A percentile compares a stretch with the other conserved stretches of the same genome.
These are phyloP conservation scores for Gortyna flavago DNA, from an alignment of 2,888 invertebrate species.

Conservation along the genomic window DNA sequence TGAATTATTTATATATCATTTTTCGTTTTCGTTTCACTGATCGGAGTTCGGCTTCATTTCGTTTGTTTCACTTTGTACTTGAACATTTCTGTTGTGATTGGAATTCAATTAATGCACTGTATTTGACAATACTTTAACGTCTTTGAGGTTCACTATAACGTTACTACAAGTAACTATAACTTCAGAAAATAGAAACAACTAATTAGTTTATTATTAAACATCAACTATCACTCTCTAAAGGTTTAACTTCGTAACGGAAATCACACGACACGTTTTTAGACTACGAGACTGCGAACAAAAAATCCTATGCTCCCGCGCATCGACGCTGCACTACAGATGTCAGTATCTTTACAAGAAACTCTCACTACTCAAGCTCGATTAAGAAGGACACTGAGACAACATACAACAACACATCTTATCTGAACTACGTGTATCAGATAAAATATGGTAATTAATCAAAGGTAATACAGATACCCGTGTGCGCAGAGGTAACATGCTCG, in stretches of 20 bases:
- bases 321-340: conserved; percentile 36
- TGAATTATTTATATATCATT: conserved; percentile 81
- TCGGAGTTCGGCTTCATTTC: conserved; percentile 77
- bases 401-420: conserved; percentile 59
- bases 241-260: conserved; percentile 57
- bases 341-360: conserved; percentile 55
- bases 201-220: conserved; percentile 25
- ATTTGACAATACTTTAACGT: conserved; percentile 35
- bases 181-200: conserved; percentile 4
- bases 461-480: conserved; percentile 57
- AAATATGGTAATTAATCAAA: conserved; percentile 68
- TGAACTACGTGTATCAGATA: conserved; percentile 58
- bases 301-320: conserved; percentile 39
- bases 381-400: conserved; percentile 49
- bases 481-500: conserved; percentile 1
- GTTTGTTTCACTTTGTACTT: conserved; percentile 60
- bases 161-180: neutral
- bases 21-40: conserved; percentile 85
- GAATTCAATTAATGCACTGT: conserved; percentile 68
- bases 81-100: conserved; percentile 65
- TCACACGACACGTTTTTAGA: conserved; percentile 61
- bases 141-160: conserved; percentile 1
- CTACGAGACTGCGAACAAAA: conserved; percentile 46
- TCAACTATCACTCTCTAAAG: conserved; percentile 36
- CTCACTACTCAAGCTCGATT: conserved; percentile 56